phyloP scores from a whole-genome alignment of 2,113 vertebrate genomes.

The Fulica atra region DNA sequence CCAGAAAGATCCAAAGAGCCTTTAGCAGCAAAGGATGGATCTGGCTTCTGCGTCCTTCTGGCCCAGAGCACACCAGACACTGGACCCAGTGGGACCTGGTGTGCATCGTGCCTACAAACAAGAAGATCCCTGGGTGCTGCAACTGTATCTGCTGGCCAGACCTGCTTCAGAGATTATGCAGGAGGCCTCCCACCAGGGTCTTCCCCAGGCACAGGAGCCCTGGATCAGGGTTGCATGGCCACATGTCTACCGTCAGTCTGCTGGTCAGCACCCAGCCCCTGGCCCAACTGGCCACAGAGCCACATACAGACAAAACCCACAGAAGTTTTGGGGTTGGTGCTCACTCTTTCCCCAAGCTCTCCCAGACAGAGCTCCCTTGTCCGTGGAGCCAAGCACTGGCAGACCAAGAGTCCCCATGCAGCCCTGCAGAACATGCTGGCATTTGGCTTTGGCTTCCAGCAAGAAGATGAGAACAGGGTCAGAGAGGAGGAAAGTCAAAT shows the following conservation, averaged over 20 bases:
- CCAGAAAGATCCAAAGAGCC: neutral
- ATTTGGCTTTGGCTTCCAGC: neutral
- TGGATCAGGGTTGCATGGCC: neutral
- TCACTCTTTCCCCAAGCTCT: neutral
- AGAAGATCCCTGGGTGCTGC: neutral
- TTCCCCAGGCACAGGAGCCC: neutral
- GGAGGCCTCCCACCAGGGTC: fast-evolving
- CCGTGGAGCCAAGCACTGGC: neutral
- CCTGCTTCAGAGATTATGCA: fast-evolving
- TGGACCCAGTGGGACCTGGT: neutral
- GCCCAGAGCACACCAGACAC: neutral
- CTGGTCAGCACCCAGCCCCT: neutral
- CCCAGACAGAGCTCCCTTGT: neutral
- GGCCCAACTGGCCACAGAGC: neutral
- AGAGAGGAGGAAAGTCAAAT: neutral
- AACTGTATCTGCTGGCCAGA: neutral
- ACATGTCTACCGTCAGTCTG: fast-evolving
- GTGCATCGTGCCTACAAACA: neutral
- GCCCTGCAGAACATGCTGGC: neutral
- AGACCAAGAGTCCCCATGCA: neutral
- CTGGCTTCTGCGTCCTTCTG: neutral
- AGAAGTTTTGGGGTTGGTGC: neutral
- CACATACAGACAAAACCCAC: fast-evolving
- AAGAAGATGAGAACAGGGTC: neutral
- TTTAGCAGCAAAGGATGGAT: neutral